Evolutionary conservation across 2,797 vertebrate species (phyloP), one percentile per base, ranked within the genome.

Genomic region (Lepus townsendii): DNA sequence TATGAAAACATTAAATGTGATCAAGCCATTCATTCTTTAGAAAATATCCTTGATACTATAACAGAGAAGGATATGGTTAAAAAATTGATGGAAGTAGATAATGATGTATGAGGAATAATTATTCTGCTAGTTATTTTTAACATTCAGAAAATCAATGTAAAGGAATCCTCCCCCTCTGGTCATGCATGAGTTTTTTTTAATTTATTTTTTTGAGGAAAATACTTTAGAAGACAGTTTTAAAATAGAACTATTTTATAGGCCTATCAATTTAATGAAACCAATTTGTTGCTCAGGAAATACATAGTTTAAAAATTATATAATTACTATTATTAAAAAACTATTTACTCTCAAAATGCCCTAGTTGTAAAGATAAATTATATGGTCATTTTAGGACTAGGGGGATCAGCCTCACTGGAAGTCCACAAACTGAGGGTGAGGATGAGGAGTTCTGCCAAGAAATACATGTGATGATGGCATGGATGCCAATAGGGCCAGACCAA

Each of bases 81-180:
- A 71, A 80, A 38, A 91, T 14, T 38, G 17, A 92, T 35, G 69
- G 52, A 91, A 91, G 60, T 90, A 57, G 26, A 82, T 93, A 60
- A 38, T 35, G 63, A 42, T 69, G 1, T 76, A 9, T 87, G n/a
- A 92, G 62, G 71, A 85, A 42, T 76, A 90, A 93, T 95, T 90
- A 85, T 88, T 85, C 66, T 92, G 26, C 13, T 79, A 87, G 42
- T 80, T 93, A 80, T 84, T 87, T 94, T 96, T 83, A 83, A 92
- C 76, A 26, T 77, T 93, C 54, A 85, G 60, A 85, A 87, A 93
- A 90, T 95, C 78, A 96, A n/a, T 83, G 22, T n/a, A 50, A 88
- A 95, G 88, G 76, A 66, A 83, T 73, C 13, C 17, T 57, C n/a
- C 19, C 14, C 1, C 12, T 68, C 8, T 89, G 4, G 0, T 69